Percentiles rank a stretch among this genome's conserved stretches.
Conservation (phyloP, 2,888 invertebrate genomes). For the Stenodera caucasica region DNA sequence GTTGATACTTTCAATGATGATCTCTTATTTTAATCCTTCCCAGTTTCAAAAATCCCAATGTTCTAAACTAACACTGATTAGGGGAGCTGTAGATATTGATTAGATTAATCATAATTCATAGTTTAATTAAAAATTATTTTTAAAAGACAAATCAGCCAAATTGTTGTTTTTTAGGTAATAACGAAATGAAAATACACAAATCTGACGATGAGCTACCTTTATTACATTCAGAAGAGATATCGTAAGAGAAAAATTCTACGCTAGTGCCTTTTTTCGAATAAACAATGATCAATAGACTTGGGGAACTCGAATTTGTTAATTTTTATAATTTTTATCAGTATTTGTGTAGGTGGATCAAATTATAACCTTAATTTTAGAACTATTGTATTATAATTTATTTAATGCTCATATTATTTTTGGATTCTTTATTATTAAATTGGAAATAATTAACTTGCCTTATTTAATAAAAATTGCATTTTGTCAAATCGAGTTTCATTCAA, state of each 20-base stretch:
- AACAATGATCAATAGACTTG: neutral
- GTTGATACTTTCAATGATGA: neutral
- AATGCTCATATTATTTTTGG: neutral
- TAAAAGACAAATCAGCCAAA: too few relatives aligned
- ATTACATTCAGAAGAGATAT: slow-evolving; percentile 25
- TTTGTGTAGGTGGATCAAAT: neutral
- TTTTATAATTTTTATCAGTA: neutral
- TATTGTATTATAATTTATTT: neutral
- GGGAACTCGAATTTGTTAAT: neutral
- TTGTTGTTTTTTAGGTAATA: slow-evolving; percentile 37
- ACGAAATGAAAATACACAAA: slow-evolving; percentile 30
- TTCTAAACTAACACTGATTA: neutral
- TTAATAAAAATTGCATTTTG: neutral
- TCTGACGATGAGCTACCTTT: slow-evolving; percentile 37
- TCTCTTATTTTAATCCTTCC: neutral
- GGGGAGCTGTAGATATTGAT: too few relatives aligned
- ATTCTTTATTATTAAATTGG: neutral
- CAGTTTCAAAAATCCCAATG: neutral
- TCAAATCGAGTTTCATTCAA: neutral
- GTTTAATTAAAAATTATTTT: too few relatives aligned
- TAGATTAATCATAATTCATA: too few relatives aligned
- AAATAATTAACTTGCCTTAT: neutral
- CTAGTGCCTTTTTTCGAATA: neutral
- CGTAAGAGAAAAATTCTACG: slow-evolving; percentile 1
- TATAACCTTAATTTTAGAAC: neutral